A percentile compares a stretch with the other conserved stretches of the same genome.
These are phyloP conservation scores for Sepioteuthis lessoniana DNA, from an alignment of 2,888 invertebrate species.

Conservation along the genomic window DNA sequence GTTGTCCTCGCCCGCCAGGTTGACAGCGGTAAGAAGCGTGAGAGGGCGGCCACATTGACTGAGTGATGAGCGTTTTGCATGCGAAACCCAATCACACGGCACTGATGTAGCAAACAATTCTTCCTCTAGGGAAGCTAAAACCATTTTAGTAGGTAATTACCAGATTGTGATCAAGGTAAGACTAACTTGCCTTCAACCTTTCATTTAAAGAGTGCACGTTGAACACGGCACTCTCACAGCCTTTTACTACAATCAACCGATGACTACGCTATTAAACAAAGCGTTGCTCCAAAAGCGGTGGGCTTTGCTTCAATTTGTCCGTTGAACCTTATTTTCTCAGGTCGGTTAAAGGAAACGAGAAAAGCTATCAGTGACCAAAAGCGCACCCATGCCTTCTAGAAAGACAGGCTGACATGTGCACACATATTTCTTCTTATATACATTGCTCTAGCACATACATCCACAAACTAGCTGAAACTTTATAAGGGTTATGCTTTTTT, in stretches of 20 bases:
- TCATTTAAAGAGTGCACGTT: slow-evolving; percentile 18
- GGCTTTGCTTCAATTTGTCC: not conserved
- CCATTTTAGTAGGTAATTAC: slow-evolving; percentile 13
- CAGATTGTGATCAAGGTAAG: slow-evolving; percentile 33
- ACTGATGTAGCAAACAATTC: not conserved
- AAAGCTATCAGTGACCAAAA: not conserved
- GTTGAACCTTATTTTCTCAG: not conserved
- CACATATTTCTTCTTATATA: not conserved
- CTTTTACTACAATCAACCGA: not conserved
- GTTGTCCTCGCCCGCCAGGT: not conserved
- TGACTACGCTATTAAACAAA: not conserved
- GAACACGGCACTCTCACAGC: not conserved
- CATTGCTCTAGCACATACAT: not conserved
- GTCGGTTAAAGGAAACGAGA: not conserved
- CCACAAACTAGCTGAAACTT: not conserved
- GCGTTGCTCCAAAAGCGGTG: not conserved
- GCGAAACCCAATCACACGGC: slow-evolving; percentile 33
- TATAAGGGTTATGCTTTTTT: not conserved
- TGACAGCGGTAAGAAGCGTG: not conserved
- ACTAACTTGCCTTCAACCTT: slow-evolving; percentile 23
- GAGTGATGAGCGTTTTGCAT: slow-evolving; percentile 17
- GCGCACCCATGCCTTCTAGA: not conserved
- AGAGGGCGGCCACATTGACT: not conserved
- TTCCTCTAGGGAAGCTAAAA: not conserved
- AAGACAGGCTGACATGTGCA: not conserved